Conservation (phyloP, 2,888 invertebrate genomes). For the Philopedon plagiatum region DNA sequence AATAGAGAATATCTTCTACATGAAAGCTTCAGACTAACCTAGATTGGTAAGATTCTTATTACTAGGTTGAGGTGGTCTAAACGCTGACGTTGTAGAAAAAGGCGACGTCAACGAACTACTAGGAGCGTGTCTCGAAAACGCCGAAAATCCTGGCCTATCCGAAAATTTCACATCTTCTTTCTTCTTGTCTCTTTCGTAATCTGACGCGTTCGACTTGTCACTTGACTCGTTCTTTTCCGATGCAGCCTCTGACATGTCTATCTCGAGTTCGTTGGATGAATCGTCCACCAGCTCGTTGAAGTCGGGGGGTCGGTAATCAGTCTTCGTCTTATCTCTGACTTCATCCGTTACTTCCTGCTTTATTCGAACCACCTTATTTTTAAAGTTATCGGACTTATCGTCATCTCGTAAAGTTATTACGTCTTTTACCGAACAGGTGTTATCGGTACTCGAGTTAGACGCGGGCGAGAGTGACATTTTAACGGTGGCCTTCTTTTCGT, state of each 20-base stretch:
- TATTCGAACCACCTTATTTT: conserved; percentile 56
- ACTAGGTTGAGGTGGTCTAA: conserved; percentile 76
- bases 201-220: conserved; percentile 68
- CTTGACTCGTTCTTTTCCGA: conserved; percentile 77
- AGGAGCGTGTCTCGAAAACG: conserved; percentile 57
- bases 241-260: conserved; percentile 82
- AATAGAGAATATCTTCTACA: no score
- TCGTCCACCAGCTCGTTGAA: conserved; percentile 85
- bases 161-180: conserved; percentile 33
- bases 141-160: conserved; percentile 66
- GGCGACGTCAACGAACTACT: conserved; percentile 67
- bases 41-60: conserved; percentile 60
- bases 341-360: conserved; percentile 60
- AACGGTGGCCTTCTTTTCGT: conserved; percentile 81
- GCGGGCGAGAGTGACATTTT: conserved; percentile 79
- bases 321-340: conserved; percentile 57
- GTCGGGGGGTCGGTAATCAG: conserved; percentile 80
- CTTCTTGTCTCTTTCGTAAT: conserved; percentile 62
- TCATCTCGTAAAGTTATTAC: conserved; percentile 71
- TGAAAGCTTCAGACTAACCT: conserved; percentile 33
- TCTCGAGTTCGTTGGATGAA: conserved; percentile 84
- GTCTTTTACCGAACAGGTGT: conserved; percentile 78
- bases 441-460: conserved; percentile 72
- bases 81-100: conserved; percentile 84
- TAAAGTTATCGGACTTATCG: conserved; percentile 56